phyloP scores from a whole-genome alignment of 1,140 invertebrate species.

The Drosophila sulfurigaster region DNA sequence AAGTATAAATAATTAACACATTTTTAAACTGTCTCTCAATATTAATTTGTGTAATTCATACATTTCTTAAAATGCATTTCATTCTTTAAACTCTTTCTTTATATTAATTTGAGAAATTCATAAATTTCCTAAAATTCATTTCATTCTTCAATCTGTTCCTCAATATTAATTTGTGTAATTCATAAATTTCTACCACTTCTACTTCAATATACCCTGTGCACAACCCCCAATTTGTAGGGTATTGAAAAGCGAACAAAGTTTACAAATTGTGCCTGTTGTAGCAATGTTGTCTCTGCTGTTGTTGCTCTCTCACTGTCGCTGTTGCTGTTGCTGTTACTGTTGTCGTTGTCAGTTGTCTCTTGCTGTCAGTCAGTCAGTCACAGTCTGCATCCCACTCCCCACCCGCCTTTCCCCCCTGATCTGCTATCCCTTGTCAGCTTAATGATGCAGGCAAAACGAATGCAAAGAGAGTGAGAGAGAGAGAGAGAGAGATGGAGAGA shows the following conservation, averaged over 20 bases:
- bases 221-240: constrained; percentile 8
- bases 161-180: too few species aligned
- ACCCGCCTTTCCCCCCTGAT: background rate
- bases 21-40: too few species aligned
- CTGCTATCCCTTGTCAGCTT: constrained; percentile 36
- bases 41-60: too few species aligned
- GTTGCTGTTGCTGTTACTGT: constrained; percentile 25
- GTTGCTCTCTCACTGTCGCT: constrained; percentile 2
- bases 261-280: constrained; percentile 29
- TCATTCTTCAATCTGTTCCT: background rate
- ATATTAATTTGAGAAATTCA: too few species aligned
- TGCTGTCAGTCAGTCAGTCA: constrained; percentile 44
- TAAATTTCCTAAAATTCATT: too few species aligned
- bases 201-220: background rate
- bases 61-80: too few species aligned
- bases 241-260: constrained; percentile 7
- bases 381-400: background rate
- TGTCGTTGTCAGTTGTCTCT: constrained; percentile 36
- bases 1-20: too few species aligned
- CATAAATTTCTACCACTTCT: background rate
- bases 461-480: background rate
- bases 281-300: constrained; percentile 8
- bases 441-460: constrained; percentile 47
- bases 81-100: too few species aligned
- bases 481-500: background rate